Base-by-base conservation (phyloP, 2,113 vertebrate genomes). In the Trichechus manatus region DNA sequence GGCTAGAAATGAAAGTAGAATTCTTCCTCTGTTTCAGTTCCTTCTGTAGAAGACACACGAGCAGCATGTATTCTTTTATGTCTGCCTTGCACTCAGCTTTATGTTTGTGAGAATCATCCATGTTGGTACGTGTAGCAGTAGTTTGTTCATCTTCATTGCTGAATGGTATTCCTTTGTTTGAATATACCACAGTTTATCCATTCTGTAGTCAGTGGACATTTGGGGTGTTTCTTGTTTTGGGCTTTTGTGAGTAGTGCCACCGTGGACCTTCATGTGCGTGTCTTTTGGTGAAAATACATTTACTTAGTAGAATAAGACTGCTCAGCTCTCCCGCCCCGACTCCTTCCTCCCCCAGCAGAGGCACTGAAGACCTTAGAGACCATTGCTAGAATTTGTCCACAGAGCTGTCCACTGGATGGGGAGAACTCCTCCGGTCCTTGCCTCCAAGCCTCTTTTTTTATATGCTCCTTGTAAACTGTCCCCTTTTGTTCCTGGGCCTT, bases 1-100 rank as follows among this genome's bases (percentile, higher is more conserved):
- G 22, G 63, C 33, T 75, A 89, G 74, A 91, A 79, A 84, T 39
- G 50, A 93, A 91, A 92, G 36, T 44, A 86, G 59, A 80, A 19
- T 27, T 31, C 31, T 27, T 9, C 27, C 27, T 88, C 36, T 79
- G 9, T 91, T 86, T 88, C 31, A 70, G 36, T 68, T 89, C 10
- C 7, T 92, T 47, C 22, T 95, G 3, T 92, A 95, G 59, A 50
- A 85, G 89, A 80, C 56, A 44, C 20, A 9, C 15, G 8, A 72
- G 42, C 66, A 61, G 19, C 84, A 4, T 20, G 20, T 80, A 17
- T 50, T 70, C 53, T 47, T 88, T 56, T 77, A 53, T 33, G 10
- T 78, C 53, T 96, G 25, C 27, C 78, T 79, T 75, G 77, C 63
- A 23, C 23, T 64, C 31, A 86, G 0, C 23, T 96, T 29, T 74